Evolutionary conservation across 2,797 vertebrate genomes (phyloP).

Genomic region (Oophaga sylvatica): DNA sequence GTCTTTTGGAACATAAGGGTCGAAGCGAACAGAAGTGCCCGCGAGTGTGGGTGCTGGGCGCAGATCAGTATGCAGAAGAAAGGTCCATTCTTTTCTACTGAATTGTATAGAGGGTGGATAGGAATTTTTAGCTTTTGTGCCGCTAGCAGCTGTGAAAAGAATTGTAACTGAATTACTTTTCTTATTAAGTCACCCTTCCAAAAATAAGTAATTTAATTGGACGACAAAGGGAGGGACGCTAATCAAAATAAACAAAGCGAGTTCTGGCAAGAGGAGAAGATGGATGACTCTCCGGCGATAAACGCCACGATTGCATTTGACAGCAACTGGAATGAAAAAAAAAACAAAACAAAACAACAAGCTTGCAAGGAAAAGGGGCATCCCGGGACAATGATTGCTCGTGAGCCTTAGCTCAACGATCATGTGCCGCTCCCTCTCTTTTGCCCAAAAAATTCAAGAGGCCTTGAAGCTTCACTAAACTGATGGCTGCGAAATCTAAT

Average conservation of each 20-base stretch:
- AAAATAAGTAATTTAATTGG: conserved; percentile 40
- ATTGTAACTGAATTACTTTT: conserved; percentile 43
- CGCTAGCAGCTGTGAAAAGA: conserved; percentile 46
- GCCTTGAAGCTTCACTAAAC: conserved; percentile 7
- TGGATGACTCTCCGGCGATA: conserved; percentile 10
- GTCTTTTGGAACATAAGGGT: not conserved
- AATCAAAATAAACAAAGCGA: conserved; percentile 1
- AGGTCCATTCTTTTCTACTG: conserved; percentile 3
- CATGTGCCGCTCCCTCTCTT: not conserved
- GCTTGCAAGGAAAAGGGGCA: not conserved
- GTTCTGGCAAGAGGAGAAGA: conserved; percentile 1
- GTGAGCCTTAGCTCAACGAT: not conserved
- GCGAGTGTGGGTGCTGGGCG: not conserved
- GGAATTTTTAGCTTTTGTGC: conserved; percentile 67
- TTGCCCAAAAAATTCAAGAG: not conserved
- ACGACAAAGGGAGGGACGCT: conserved; percentile 24
- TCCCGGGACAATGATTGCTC: conserved; percentile 6
- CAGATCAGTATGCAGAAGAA: conserved; percentile 7
- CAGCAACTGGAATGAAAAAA: not conserved
- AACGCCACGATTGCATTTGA: not conserved
- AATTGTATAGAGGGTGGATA: not conserved
- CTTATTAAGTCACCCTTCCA: conserved; percentile 37
- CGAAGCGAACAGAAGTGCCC: not conserved
- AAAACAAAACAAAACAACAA: no score
- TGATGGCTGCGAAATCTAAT: not conserved